Percentiles rank a stretch among this genome's conserved stretches.
Conservation (phyloP, 2,888 invertebrate species). For the Galerucella pusilla region DNA sequence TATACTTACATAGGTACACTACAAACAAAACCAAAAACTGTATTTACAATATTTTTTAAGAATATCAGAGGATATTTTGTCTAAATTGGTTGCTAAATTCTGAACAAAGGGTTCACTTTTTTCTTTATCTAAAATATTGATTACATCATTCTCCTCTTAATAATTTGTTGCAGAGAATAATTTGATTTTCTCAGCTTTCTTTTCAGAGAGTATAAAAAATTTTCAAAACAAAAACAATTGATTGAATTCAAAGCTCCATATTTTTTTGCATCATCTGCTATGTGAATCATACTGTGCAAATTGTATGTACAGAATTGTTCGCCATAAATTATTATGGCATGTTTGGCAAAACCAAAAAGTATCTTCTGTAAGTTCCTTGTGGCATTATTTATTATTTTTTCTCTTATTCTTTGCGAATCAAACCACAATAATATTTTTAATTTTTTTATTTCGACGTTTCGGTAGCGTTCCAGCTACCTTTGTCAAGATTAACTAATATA, state of each 20-base stretch:
- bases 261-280: constrained; percentile 34
- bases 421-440: too few species aligned
- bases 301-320: constrained; percentile 38
- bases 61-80: too few species aligned
- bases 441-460: too few species aligned
- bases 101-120: too few species aligned
- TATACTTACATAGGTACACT: background rate
- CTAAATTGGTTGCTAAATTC: too few species aligned
- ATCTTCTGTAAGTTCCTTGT: too few species aligned
- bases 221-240: constrained; percentile 39
- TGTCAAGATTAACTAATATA: too few species aligned
- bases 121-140: too few species aligned
- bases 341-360: constrained; percentile 30
- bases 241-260: constrained; percentile 32
- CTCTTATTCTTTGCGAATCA: too few species aligned
- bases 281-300: constrained; percentile 33
- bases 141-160: background rate
- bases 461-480: too few species aligned
- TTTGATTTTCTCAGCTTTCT: constrained; percentile 37
- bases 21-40: background rate
- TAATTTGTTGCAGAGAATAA: constrained; percentile 30
- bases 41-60: too few species aligned
- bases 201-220: constrained; percentile 32
- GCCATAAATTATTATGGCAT: constrained; percentile 35
- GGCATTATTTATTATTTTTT: too few species aligned